These are phyloP conservation scores for Amblyteles armatorius DNA, from an alignment of 2,888 invertebrate genomes.

Conservation along the genomic window DNA sequence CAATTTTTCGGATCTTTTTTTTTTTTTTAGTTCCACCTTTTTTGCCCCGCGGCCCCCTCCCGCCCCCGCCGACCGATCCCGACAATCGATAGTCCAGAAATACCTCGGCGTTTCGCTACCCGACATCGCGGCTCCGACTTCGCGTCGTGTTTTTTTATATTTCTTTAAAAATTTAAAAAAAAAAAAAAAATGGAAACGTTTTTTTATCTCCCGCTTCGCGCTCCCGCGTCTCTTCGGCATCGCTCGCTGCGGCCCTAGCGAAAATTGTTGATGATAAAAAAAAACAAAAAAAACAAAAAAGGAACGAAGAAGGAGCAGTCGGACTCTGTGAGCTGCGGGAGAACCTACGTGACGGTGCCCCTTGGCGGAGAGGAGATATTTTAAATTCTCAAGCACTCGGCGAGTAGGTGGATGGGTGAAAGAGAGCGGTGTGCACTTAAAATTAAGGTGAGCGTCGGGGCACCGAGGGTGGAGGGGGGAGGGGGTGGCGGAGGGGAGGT, in stretches of 20 bases:
- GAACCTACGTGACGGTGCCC: neutral
- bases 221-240: neutral
- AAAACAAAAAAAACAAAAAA: neutral
- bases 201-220: neutral
- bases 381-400: slow-evolving; percentile 46
- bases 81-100: slow-evolving; percentile 60
- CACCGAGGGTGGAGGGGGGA: neutral
- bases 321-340: neutral
- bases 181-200: too few species aligned
- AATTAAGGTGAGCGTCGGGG: slow-evolving; percentile 41
- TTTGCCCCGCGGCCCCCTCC: slow-evolving; percentile 12
- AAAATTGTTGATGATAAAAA: slow-evolving; percentile 30
- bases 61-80: slow-evolving; percentile 26
- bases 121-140: slow-evolving; percentile 35
- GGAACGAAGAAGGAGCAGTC: neutral
- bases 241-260: slow-evolving; percentile 38
- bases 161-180: neutral
- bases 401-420: slow-evolving; percentile 12
- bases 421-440: slow-evolving; percentile 54
- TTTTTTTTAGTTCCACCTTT: slow-evolving; percentile 22
- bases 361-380: slow-evolving; percentile 33
- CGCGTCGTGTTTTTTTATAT: slow-evolving; percentile 17
- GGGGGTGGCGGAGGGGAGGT: neutral
- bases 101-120: slow-evolving; percentile 44
- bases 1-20: slow-evolving; percentile 57